phyloP scores from a whole-genome alignment of 2,888 invertebrate species.

The Luperina testacea region DNA sequence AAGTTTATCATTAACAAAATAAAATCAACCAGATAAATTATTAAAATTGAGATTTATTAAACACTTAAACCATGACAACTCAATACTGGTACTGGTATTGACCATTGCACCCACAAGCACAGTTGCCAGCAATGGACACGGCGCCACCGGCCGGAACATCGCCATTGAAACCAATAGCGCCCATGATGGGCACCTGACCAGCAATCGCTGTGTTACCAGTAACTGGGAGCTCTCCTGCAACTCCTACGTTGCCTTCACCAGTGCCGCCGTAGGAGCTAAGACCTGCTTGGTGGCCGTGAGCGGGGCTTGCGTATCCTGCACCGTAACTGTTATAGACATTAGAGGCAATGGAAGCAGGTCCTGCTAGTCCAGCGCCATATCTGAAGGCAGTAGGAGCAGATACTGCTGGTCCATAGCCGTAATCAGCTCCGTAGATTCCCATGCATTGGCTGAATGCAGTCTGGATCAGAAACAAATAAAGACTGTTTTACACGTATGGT shows the following conservation, averaged over 20 bases:
- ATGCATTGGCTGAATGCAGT: constrained; percentile 28
- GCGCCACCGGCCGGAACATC: constrained; percentile 67
- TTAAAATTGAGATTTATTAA: constrained; percentile 40
- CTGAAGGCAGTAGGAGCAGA: constrained; percentile 5
- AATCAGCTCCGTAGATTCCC: constrained; percentile 25
- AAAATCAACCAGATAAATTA: neutral
- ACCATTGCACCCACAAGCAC: constrained; percentile 59
- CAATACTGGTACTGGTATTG: constrained; percentile 47
- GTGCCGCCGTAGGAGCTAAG: constrained; percentile 46
- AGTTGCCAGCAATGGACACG: constrained; percentile 67
- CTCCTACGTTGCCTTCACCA: constrained; percentile 61
- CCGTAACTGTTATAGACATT: constrained; percentile 13
- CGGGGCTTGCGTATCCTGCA: constrained; percentile 9
- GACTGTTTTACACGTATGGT: too few species aligned
- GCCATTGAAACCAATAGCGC: constrained; percentile 67
- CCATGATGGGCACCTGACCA: constrained; percentile 68
- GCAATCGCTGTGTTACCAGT: constrained; percentile 62
- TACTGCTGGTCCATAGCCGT: constrained; percentile 8
- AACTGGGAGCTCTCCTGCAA: constrained; percentile 58
- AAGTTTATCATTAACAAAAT: neutral
- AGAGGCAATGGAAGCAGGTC: constrained; percentile 22
- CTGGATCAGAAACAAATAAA: constrained; percentile 24
- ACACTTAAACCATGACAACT: constrained; percentile 15
- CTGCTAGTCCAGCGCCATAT: constrained; percentile 19
- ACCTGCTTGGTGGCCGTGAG: constrained; percentile 33